These are phyloP conservation scores for Muntiacus reevesi DNA, from an alignment of 2,113 vertebrate genomes.

Conservation along the genomic window DNA sequence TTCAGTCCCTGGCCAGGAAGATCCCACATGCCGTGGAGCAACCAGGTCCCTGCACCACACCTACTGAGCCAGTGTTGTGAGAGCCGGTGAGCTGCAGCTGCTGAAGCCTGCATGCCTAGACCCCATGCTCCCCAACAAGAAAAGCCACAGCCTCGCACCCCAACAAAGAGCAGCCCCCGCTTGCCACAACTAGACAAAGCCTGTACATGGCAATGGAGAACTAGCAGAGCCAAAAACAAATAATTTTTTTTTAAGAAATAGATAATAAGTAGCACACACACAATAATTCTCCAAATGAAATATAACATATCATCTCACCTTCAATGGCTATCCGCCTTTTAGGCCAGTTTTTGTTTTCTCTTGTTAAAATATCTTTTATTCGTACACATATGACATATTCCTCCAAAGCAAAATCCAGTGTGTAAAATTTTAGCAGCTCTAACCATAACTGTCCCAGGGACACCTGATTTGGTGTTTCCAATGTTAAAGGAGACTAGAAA, in stretches of 20 bases:
- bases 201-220: not conserved
- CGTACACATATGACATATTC: slow-evolving; percentile 97
- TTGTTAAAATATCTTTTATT: slow-evolving; percentile 89
- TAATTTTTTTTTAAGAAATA: not conserved
- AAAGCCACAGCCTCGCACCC: not conserved
- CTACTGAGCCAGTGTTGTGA: not conserved
- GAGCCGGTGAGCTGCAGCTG: not conserved
- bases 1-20: not conserved
- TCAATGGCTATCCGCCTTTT: slow-evolving; percentile 96
- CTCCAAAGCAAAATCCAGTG: slow-evolving; percentile 97
- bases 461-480: slow-evolving; percentile 81
- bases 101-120: not conserved
- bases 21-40: not conserved
- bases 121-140: not conserved
- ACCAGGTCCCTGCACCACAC: not conserved
- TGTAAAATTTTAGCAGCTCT: slow-evolving; percentile 97
- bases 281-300: slow-evolving; percentile 16
- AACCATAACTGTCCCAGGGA: slow-evolving; percentile 95
- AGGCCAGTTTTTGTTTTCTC: slow-evolving; percentile 98
- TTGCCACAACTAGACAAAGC: not conserved
- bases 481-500: slow-evolving; percentile 87
- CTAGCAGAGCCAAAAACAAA: not conserved
- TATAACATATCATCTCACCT: slow-evolving; percentile 80
- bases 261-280: not conserved
- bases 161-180: not conserved